Evolutionary conservation across 2,888 invertebrate genomes (phyloP).

Genomic region (Chironomus tentans): DNA sequence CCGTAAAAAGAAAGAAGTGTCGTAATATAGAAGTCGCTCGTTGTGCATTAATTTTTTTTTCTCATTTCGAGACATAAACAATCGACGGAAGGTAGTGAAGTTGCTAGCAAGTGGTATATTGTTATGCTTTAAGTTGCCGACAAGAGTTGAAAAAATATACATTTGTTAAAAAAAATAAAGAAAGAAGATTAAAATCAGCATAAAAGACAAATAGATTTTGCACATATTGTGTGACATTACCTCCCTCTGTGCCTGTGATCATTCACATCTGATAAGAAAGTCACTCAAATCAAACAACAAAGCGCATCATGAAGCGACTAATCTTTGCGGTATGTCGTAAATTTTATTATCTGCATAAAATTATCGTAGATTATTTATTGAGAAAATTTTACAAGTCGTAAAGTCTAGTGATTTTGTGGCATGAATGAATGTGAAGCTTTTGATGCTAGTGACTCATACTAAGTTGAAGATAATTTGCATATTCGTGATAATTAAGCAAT

Average conservation of each 20-base stretch:
- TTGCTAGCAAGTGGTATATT: neutral
- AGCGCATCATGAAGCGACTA: slow-evolving; percentile 28
- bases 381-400: no score
- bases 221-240: neutral
- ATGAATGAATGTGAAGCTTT: no score
- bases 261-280: neutral
- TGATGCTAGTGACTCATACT: no score
- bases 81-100: slow-evolving; percentile 3
- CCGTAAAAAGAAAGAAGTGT: neutral
- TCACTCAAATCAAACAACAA: neutral
- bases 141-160: no score
- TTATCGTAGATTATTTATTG: neutral
- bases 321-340: slow-evolving; percentile 27
- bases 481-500: no score
- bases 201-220: neutral
- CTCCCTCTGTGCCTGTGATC: no score
- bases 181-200: neutral
- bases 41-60: neutral
- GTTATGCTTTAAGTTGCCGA: no score
- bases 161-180: neutral
- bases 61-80: neutral
- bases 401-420: no score
- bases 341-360: neutral
- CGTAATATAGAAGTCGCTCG: neutral
- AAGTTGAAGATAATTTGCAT: no score